Evolutionary conservation across 1,140 invertebrate genomes (phyloP).

Genomic region (Riptortus pedestris): DNA sequence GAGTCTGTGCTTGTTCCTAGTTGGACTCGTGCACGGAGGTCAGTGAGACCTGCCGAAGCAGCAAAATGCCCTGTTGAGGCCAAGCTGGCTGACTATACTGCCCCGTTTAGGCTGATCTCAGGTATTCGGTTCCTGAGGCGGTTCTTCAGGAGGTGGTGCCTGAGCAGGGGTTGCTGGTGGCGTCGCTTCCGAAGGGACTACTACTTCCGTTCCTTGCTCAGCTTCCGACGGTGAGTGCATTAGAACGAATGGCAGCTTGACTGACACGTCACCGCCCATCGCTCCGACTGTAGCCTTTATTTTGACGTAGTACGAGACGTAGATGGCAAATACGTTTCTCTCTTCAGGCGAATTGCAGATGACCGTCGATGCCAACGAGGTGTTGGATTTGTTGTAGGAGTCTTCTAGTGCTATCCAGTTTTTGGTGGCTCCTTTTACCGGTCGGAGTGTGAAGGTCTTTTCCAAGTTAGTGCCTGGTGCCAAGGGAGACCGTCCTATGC

Average conservation of each 20-base stretch:
- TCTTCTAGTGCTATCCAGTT: constrained; percentile 74
- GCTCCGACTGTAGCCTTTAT: constrained; percentile 64
- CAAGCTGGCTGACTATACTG: constrained; percentile 22
- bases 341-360: constrained; percentile 52
- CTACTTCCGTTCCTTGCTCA: constrained; percentile 37
- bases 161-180: constrained; percentile 34
- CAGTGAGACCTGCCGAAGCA: constrained; percentile 25
- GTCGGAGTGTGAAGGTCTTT: constrained; percentile 53
- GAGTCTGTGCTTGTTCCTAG: no score
- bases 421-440: constrained; percentile 63
- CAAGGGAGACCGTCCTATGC: constrained; percentile 53
- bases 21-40: no score
- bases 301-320: constrained; percentile 82
- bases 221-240: constrained; percentile 45
- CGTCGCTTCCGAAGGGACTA: constrained; percentile 28
- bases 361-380: constrained; percentile 58
- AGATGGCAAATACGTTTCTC: constrained; percentile 77
- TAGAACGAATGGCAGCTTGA: constrained; percentile 69
- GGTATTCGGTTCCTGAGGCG: background rate
- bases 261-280: constrained; percentile 64
- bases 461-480: constrained; percentile 43
- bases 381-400: constrained; percentile 56
- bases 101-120: constrained; percentile 13
- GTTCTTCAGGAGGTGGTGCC: background rate
- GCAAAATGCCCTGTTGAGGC: constrained; percentile 29